These are phyloP conservation scores for Sebastes schlegelii DNA, from an alignment of 2,113 vertebrate species.

Conservation along the genomic window DNA sequence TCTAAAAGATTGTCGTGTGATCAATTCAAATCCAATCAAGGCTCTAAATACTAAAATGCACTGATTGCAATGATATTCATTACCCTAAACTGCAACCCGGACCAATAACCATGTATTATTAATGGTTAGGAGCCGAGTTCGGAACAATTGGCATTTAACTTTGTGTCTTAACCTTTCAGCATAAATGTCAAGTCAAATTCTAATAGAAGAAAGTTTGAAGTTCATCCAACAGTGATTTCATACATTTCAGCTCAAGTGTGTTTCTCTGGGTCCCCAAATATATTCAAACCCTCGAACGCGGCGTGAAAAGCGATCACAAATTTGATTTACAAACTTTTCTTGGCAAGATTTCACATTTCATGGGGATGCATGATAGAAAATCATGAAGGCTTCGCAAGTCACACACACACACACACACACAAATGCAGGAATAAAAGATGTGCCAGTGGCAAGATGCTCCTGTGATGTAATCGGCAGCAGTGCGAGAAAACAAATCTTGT, in stretches of 20 bases:
- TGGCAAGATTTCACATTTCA: constrained; percentile 52
- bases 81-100: constrained; percentile 53
- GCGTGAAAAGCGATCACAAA: constrained; percentile 39
- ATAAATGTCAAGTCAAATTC: constrained; percentile 72
- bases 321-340: constrained; percentile 39
- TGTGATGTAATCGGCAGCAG: constrained; percentile 40
- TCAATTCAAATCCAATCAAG: constrained; percentile 71
- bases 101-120: constrained; percentile 74
- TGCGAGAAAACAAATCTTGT: constrained; percentile 31
- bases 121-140: constrained; percentile 61
- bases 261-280: neutral
- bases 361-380: constrained; percentile 3
- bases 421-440: neutral
- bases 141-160: constrained; percentile 74
- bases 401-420: neutral
- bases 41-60: constrained; percentile 57
- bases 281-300: constrained; percentile 30
- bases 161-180: constrained; percentile 72
- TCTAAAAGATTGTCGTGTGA: constrained; percentile 15
- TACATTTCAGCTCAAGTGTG: constrained; percentile 50
- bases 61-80: constrained; percentile 65
- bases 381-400: constrained; percentile 11
- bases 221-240: constrained; percentile 62
- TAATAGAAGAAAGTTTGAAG: constrained; percentile 61
- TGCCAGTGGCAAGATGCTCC: constrained; percentile 10